A percentile compares a stretch with the other conserved stretches of the same genome.
Conservation (phyloP, 2,113 vertebrate genomes). For the Fulica atra region DNA sequence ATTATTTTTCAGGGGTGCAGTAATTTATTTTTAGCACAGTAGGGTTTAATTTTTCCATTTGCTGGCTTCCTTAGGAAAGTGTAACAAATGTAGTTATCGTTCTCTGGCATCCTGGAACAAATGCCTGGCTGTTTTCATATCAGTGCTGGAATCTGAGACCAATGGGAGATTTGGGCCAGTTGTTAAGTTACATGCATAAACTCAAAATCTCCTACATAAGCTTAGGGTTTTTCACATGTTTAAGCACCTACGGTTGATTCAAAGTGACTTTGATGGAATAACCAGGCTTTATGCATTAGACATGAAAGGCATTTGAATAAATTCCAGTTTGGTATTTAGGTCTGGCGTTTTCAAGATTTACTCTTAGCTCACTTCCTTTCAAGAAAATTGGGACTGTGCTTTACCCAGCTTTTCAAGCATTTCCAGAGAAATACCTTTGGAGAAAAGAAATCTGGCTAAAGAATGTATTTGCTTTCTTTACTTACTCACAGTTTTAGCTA, state of each 20-base stretch:
- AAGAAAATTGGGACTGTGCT: slow-evolving; percentile 52
- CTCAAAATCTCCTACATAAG: slow-evolving; percentile 15
- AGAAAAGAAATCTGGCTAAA: slow-evolving; percentile 33
- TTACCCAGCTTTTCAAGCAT: slow-evolving; percentile 41
- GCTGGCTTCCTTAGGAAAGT: neutral
- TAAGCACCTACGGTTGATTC: slow-evolving; percentile 34
- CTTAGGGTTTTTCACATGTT: slow-evolving; percentile 31
- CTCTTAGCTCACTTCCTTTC: slow-evolving; percentile 46
- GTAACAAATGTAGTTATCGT: slow-evolving; percentile 80
- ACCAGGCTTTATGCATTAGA: slow-evolving; percentile 58
- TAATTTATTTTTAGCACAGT: neutral
- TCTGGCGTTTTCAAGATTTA: slow-evolving; percentile 57
- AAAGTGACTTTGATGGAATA: slow-evolving; percentile 57
- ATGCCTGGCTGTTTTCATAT: slow-evolving; percentile 81
- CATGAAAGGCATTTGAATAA: slow-evolving; percentile 65
- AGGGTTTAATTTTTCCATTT: neutral
- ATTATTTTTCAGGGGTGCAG: neutral
- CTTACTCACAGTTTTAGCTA: slow-evolving; percentile 11
- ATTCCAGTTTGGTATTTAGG: slow-evolving; percentile 34
- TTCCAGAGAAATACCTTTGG: slow-evolving; percentile 46
- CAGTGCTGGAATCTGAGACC: slow-evolving; percentile 80
- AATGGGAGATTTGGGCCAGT: slow-evolving; percentile 68
- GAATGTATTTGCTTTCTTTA: slow-evolving; percentile 12
- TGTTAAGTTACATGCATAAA: slow-evolving; percentile 25
- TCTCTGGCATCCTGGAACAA: slow-evolving; percentile 79